A percentile compares a stretch with the other conserved stretches of the same genome.
phyloP scores from a whole-genome alignment of 2,888 invertebrate species.

The Julus scanicus region DNA sequence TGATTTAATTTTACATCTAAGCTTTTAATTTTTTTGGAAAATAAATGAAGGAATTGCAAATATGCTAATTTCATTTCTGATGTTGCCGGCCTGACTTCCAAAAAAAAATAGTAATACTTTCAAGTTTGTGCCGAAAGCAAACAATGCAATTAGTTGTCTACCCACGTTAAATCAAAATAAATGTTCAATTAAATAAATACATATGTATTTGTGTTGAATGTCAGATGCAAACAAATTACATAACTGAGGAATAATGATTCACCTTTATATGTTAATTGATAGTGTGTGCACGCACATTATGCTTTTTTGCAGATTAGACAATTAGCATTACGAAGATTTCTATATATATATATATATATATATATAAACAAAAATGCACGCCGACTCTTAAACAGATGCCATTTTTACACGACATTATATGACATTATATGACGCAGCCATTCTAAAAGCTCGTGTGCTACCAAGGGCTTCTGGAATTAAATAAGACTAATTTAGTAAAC shows the following conservation, averaged over 20 bases:
- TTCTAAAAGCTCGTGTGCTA: too few relatives aligned
- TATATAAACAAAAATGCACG: too few relatives aligned
- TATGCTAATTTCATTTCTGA: not conserved
- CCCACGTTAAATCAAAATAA: not conserved
- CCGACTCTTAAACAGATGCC: too few relatives aligned
- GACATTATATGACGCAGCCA: too few relatives aligned
- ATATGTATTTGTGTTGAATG: not conserved
- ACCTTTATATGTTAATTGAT: not conserved
- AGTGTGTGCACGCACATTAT: not conserved
- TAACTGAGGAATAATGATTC: not conserved
- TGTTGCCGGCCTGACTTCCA: not conserved
- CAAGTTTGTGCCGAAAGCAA: not conserved
- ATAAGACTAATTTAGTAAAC: too few relatives aligned
- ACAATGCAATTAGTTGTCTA: not conserved
- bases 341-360: too few relatives aligned
- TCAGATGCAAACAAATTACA: not conserved
- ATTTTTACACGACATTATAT: too few relatives aligned
- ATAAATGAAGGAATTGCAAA: not conserved
- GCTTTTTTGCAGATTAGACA: too few relatives aligned
- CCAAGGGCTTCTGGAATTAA: too few relatives aligned
- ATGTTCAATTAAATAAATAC: not conserved
- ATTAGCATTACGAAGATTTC: too few relatives aligned
- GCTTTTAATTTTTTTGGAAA: not conserved
- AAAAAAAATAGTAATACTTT: not conserved
- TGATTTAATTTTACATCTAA: constrained; percentile 1